These are phyloP conservation scores for Phyllotis vaccarum DNA, from an alignment of 2,797 vertebrate genomes.

Conservation along the genomic window DNA sequence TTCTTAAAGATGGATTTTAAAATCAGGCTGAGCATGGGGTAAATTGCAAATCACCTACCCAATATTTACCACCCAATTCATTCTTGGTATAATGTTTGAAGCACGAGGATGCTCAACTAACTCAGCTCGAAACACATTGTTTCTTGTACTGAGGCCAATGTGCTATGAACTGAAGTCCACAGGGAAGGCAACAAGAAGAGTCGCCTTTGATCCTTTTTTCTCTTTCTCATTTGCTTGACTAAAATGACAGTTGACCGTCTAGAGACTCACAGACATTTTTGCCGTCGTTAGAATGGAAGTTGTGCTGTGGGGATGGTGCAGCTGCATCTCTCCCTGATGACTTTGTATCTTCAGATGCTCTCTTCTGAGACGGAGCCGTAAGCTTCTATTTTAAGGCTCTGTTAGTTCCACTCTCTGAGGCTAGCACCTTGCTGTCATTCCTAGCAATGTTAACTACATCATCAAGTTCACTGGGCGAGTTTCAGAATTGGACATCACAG, in stretches of 20 bases:
- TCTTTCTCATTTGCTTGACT: neutral
- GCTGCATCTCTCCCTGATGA: neutral
- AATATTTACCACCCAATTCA: neutral
- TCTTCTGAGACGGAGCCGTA: neutral
- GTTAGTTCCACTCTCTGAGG: conserved; percentile 4
- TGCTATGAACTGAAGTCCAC: neutral
- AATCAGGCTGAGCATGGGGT: neutral
- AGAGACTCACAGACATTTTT: conserved; percentile 21
- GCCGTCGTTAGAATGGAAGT: neutral
- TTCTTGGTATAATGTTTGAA: conserved; percentile 4
- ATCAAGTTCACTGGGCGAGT: neutral
- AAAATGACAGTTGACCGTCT: neutral
- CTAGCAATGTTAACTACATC: neutral
- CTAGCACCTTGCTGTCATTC: conserved; percentile 9
- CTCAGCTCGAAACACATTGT: neutral
- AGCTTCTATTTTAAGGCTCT: conserved; percentile 2
- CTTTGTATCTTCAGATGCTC: neutral
- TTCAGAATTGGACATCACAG: conserved; percentile 35
- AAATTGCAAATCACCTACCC: neutral
- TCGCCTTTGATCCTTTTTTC: fast-evolving
- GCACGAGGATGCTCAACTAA: neutral
- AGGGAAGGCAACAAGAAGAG: neutral
- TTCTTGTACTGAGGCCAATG: neutral
- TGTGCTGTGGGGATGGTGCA: neutral
- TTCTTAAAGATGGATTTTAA: conserved; percentile 45